These are phyloP conservation scores for Butastur rufipennis DNA, from an alignment of 2,113 vertebrate genomes.

Conservation along the genomic window DNA sequence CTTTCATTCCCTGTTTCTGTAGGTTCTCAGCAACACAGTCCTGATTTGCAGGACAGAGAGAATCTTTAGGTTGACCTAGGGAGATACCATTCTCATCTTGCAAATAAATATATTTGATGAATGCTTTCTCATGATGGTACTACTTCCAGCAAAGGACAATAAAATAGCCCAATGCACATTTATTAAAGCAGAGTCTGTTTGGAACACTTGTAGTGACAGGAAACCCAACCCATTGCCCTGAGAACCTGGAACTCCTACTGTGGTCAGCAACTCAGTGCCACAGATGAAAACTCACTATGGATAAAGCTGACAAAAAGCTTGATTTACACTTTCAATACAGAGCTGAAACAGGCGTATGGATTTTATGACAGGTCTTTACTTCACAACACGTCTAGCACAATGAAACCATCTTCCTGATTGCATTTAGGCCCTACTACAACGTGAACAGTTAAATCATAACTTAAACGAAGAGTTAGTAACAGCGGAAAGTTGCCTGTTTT, in stretches of 20 bases:
- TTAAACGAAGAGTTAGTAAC: not conserved
- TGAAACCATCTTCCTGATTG: not conserved
- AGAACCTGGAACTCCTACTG: not conserved
- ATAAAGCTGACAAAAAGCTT: not conserved
- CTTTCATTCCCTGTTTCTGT: not conserved
- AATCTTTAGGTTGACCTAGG: not conserved
- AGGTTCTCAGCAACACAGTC: not conserved
- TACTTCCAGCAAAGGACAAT: not conserved
- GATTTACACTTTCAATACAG: not conserved
- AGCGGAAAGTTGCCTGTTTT: not conserved
- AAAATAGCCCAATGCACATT: not conserved
- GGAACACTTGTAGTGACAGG: not conserved
- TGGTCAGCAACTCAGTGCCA: not conserved
- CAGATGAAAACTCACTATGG: not conserved
- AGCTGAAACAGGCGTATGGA: not conserved
- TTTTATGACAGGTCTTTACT: not conserved
- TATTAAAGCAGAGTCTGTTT: not conserved
- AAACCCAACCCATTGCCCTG: not conserved
- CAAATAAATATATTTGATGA: not conserved
- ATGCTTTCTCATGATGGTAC: fast-evolving
- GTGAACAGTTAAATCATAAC: not conserved
- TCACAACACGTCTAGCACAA: not conserved
- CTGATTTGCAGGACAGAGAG: not conserved
- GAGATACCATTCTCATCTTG: not conserved
- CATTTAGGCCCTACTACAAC: not conserved